Percentiles rank a stretch among this genome's conserved stretches.
Conservation (phyloP, 2,888 invertebrate species). For the Aricia artaxerxes region DNA sequence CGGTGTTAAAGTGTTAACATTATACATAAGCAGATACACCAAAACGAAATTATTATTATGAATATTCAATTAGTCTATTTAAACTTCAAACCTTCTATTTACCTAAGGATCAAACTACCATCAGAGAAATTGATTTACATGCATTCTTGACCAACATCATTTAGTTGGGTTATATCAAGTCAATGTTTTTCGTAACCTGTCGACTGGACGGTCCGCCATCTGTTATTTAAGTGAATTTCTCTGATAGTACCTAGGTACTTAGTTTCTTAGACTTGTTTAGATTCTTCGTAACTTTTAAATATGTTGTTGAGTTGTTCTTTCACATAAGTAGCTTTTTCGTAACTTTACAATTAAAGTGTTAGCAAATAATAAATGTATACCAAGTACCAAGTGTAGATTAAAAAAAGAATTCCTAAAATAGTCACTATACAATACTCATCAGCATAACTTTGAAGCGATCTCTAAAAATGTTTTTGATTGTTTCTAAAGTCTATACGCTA, state of each 20-base stretch:
- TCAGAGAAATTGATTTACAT: too few species aligned
- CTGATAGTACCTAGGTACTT: not conserved
- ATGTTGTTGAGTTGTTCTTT: not conserved
- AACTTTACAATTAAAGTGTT: not conserved
- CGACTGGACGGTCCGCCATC: too few species aligned
- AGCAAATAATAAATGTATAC: not conserved
- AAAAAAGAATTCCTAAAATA: not conserved
- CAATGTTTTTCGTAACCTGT: too few species aligned
- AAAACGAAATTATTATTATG: conserved; percentile 11
- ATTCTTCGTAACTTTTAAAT: not conserved
- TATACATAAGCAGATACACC: conserved; percentile 3
- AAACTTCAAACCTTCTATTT: not conserved
- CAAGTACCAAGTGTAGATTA: not conserved
- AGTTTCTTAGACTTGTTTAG: not conserved
- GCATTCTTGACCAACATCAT: too few species aligned
- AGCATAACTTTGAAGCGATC: not conserved
- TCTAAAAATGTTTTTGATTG: not conserved
- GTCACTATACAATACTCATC: not conserved
- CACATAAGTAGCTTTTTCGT: not conserved
- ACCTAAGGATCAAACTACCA: too few species aligned
- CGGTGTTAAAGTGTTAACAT: not conserved
- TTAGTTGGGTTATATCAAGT: too few species aligned
- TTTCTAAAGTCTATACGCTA: not conserved
- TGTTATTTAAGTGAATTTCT: too few species aligned
- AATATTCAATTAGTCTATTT: not conserved